Evolutionary conservation across 2,888 invertebrate genomes (phyloP).

Genomic region (Phortica okadai): DNA sequence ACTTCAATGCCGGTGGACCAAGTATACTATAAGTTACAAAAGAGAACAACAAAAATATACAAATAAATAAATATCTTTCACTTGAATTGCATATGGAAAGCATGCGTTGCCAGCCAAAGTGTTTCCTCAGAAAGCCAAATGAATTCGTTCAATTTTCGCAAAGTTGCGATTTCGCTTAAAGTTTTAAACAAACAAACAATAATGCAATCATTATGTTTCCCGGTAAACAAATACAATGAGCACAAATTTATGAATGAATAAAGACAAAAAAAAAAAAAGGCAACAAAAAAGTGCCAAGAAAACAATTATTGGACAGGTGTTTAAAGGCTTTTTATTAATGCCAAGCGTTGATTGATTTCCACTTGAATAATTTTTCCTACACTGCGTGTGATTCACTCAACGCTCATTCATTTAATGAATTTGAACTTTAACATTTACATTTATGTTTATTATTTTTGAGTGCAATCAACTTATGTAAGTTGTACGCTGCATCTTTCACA

Average conservation of each 20-base stretch:
- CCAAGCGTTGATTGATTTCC: conserved; percentile 15
- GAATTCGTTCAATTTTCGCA: not conserved
- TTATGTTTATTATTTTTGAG: no score
- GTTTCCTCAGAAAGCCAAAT: not conserved
- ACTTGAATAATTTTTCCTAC: not conserved
- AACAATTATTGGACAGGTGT: conserved; percentile 10
- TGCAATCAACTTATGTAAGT: no score
- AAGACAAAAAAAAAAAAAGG: not conserved
- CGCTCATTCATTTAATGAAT: no score
- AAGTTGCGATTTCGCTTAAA: not conserved
- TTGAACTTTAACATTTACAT: no score
- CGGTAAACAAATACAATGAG: conserved; percentile 9
- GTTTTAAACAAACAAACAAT: conserved; percentile 22
- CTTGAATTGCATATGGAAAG: not conserved
- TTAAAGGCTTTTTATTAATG: conserved; percentile 19
- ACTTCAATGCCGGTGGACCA: conserved; percentile 88
- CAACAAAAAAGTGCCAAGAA: not conserved
- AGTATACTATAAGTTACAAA: conserved; percentile 79
- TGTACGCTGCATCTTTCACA: no score
- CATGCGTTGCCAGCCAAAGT: not conserved
- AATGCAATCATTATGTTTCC: conserved; percentile 42
- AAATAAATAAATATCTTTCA: not conserved
- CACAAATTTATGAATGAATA: conserved; percentile 27
- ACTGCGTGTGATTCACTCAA: conserved; percentile 18
- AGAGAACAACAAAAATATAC: conserved; percentile 22